Base-by-base conservation (phyloP, 2,797 vertebrate species). In the Phrynocephalus guinanensis region DNA sequence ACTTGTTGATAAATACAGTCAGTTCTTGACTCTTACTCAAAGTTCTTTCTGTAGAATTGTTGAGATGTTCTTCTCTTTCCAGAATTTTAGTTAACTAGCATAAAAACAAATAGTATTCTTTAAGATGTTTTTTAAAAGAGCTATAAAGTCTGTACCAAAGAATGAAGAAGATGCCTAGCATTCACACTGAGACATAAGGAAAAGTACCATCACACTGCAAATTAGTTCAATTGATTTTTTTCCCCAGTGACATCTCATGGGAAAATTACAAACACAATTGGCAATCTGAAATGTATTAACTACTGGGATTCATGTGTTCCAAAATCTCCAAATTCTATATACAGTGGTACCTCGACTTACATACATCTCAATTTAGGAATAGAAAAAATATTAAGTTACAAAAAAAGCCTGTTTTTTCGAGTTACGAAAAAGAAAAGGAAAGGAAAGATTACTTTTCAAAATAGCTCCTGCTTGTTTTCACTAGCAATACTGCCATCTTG, bases 41-140 rank as follows among this genome's bases (percentile, higher is more conserved):
- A 24, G 94, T 97, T 89, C 90, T 87, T 60, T 97, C 93, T 8
- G 97, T 95, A 20, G 92, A 91, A 83, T 71, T 73, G 28, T 92
- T 91, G 71, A 97, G 95, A 7, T 95, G 84, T 44, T 94, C 84
- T 70, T 96, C 89, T 79, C 92, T 86, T 1, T 75, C 77, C 67
- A 97, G 94, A 79, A 97, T 86, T 77, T 80, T 91, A n/a, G 93
- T 86, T 0, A 95, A 94, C 99, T 99, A 85, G 56, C 63, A 95
- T 87, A 94, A 92, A 92, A 95, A 75, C 76, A 93, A 91, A 91
- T 7, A 73, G 67, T 78, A 15, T 76, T 60, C 38, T 86, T 60
- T 11, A 15, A 50, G 70, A 90, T 89, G 90, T 7, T 77, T 15
- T 77, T 68, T 38, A 89, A 90, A 82, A 90, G 1, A 0, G 44